Base-by-base conservation (phyloP, 2,113 vertebrate genomes). In the Leptobrachium leishanense region DNA sequence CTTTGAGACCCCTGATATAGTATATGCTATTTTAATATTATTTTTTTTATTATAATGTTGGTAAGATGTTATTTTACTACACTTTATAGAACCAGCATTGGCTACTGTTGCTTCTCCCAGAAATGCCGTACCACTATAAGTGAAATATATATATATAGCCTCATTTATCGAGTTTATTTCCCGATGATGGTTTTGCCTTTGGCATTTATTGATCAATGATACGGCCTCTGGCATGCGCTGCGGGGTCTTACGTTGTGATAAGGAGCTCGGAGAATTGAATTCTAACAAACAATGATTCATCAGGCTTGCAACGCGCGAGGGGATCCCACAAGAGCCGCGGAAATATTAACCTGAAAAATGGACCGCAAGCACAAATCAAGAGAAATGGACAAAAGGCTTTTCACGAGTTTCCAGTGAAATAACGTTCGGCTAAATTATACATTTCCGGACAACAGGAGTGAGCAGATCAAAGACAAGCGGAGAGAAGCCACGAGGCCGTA, bases 161-260 rank as follows among this genome's bases (percentile, higher is more conserved):
- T 68, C 15, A 44, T 68, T 44, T 42, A 43, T 40, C 44, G 63
- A 55, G 70, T 72, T 72, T 54, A 39, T 41, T 11, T 13, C 69
- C 70, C 40, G 50, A 12, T 54, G 70, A 46, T 72, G 46, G 31
- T 55, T 20, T 55, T 31, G 50, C 70, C 70, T 72, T 20, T 40
- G 50, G 70, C 70, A 55, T 10, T 20, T 11, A n/a, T 40, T 72
- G 53, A 72, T 72, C 20, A 12, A 72, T 55, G 53, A 55, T 41
- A 2, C 41, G n/a, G 20, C 70, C 70, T 41, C 20, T 31, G 42
- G 50, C 70, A 39, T 54, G 46, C 40, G 70, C 70, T 41, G 5
- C n/a, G 3, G 9, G 70, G 68, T 20, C 41, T 2, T 20, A 53
- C 31, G n/a, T 68, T 44, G 13, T 68, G 42, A 68, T 44, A 44